A percentile compares a stretch with the other conserved stretches of the same genome.
Evolutionary conservation across 1,140 invertebrate genomes (phyloP).

Genomic region (Macrocentrus cingulum): DNA sequence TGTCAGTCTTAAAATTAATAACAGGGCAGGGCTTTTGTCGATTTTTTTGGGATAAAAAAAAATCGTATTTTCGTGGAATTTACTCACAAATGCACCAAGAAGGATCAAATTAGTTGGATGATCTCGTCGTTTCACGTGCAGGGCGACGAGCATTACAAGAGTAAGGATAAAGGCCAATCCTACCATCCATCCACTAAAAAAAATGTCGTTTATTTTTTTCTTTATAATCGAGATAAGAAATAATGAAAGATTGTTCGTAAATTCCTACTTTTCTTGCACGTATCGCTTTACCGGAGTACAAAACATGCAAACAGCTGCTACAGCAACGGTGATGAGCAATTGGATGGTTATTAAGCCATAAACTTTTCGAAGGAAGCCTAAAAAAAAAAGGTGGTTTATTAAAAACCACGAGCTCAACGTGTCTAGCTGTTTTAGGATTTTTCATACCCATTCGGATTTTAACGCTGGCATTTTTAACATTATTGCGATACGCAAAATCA

Average conservation of each 20-base stretch:
- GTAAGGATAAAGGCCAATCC: constrained; percentile 63
- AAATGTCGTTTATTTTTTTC: constrained; percentile 20
- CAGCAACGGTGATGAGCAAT: constrained; percentile 69
- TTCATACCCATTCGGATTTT: constrained; percentile 65
- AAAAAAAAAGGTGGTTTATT: constrained; percentile 22
- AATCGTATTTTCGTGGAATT: too few species aligned
- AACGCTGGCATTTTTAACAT: constrained; percentile 66
- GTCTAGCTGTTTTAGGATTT: background rate
- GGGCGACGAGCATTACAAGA: constrained; percentile 64
- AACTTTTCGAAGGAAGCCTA: constrained; percentile 79
- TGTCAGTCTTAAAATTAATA: too few species aligned
- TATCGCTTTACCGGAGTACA: constrained; percentile 65
- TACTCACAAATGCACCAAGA: constrained; percentile 69
- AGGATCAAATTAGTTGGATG: constrained; percentile 71
- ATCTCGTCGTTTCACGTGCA: constrained; percentile 67
- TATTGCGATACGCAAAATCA: constrained; percentile 72
- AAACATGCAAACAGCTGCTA: constrained; percentile 67
- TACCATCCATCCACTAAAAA: constrained; percentile 66
- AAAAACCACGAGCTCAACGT: background rate
- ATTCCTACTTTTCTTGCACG: constrained; percentile 73
- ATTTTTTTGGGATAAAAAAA: too few species aligned
- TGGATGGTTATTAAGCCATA: constrained; percentile 78
- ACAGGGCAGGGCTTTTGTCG: too few species aligned
- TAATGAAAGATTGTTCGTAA: too few species aligned
- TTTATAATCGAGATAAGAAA: too few species aligned